Conservation (phyloP, 2,113 vertebrate genomes). For the Tachysurus fulvidraco region DNA sequence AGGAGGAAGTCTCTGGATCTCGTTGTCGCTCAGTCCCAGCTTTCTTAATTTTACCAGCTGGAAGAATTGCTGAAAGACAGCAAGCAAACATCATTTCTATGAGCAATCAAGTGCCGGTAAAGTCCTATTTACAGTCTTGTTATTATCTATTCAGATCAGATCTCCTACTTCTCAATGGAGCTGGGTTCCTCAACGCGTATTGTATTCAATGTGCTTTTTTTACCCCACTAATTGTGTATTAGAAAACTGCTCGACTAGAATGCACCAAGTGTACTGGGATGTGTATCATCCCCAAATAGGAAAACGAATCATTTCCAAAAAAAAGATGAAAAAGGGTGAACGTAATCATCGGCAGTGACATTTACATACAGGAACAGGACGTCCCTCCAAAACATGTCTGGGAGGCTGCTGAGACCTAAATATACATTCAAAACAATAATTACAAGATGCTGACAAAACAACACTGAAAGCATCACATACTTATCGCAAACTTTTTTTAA, state of each 20-base stretch:
- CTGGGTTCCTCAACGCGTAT: neutral
- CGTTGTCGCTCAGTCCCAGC: slow-evolving; percentile 96
- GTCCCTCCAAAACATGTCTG: no score
- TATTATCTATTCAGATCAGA: neutral
- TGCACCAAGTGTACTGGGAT: neutral
- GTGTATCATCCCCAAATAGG: no score
- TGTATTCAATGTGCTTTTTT: no score
- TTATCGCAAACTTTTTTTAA: neutral
- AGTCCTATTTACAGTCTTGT: neutral
- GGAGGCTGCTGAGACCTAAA: neutral
- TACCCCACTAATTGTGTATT: no score
- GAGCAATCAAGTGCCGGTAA: neutral
- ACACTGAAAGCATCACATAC: neutral
- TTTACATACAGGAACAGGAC: no score
- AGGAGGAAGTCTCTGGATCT: slow-evolving; percentile 92
- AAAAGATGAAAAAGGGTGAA: no score
- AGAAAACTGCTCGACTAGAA: neutral
- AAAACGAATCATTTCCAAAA: no score
- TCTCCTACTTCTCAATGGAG: neutral
- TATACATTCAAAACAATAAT: neutral
- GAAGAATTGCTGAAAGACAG: slow-evolving; percentile 89
- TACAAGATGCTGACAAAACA: neutral
- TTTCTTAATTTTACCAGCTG: slow-evolving; percentile 94
- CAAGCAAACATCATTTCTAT: neutral
- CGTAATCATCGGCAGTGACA: no score